Conservation (phyloP, 2,888 invertebrate genomes). For the Tenthredo livida region DNA sequence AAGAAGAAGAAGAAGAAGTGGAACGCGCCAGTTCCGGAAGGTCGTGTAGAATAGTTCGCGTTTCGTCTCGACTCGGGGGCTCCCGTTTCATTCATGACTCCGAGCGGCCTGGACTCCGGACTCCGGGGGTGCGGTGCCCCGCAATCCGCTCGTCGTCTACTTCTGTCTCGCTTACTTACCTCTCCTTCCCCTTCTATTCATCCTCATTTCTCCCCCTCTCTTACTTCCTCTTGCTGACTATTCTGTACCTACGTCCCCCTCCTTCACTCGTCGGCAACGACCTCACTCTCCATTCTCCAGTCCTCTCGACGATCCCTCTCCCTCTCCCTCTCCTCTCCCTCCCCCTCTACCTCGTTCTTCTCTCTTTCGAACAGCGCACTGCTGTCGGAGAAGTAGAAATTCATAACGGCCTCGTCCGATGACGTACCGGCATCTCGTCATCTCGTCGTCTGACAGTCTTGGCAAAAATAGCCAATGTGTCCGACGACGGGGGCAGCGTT, state of each 20-base stretch:
- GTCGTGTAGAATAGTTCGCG: conserved; percentile 64
- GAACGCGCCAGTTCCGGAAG: conserved; percentile 67
- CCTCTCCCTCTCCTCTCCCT: background rate
- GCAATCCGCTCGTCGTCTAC: conserved; percentile 46
- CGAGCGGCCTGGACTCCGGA: conserved; percentile 52
- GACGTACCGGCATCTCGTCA: conserved; percentile 66
- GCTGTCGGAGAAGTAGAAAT: conserved; percentile 77
- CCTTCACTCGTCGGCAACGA: conserved; percentile 78
- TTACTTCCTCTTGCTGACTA: conserved; percentile 54
- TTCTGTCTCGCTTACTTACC: conserved; percentile 57
- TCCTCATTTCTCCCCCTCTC: conserved; percentile 45
- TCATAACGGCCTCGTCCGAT: conserved; percentile 68
- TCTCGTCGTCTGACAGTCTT: conserved; percentile 62
- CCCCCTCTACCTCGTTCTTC: conserved; percentile 66
- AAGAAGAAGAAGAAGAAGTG: conserved; percentile 62
- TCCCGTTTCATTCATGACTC: conserved; percentile 63
- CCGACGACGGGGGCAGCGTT: conserved; percentile 2
- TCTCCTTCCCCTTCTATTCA: conserved; percentile 53
- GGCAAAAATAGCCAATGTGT: conserved; percentile 51
- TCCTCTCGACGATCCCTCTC: conserved; percentile 78
- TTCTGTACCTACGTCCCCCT: conserved; percentile 50
- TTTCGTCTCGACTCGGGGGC: conserved; percentile 56
- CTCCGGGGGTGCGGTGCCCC: conserved; percentile 40
- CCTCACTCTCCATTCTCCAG: conserved; percentile 80
- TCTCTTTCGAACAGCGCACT: conserved; percentile 77